These are phyloP conservation scores for Barnardius zonarius DNA, from an alignment of 2,113 vertebrate species.

Conservation along the genomic window DNA sequence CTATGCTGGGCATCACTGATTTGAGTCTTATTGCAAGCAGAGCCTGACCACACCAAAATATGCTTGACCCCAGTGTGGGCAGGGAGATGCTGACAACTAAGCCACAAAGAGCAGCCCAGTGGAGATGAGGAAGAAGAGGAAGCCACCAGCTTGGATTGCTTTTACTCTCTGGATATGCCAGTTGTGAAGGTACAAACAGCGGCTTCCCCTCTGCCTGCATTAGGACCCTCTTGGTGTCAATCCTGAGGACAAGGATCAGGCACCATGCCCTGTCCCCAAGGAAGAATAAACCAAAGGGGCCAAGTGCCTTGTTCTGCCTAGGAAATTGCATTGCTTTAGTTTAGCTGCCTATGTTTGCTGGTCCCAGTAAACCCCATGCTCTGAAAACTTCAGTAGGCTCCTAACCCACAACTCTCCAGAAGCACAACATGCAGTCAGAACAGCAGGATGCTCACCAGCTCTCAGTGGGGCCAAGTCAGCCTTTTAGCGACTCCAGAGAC, in stretches of 20 bases:
- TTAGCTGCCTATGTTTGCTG: background rate
- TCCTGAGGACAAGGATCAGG: background rate
- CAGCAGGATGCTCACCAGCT: background rate
- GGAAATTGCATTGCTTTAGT: background rate
- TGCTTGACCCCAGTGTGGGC: rapidly evolving
- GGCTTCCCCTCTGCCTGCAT: background rate
- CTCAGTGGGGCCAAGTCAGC: background rate
- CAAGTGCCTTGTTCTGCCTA: background rate
- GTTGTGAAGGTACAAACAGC: background rate
- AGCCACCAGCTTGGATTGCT: background rate
- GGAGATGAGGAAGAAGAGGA: background rate
- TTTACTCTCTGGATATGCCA: background rate
- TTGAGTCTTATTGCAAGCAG: background rate
- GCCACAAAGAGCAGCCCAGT: background rate
- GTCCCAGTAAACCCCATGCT: background rate
- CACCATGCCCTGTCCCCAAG: background rate
- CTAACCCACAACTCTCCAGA: background rate
- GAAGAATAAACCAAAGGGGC: background rate
- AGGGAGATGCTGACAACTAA: background rate
- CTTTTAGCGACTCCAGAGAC: background rate
- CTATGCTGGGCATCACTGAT: background rate
- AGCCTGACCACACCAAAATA: background rate
- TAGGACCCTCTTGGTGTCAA: background rate
- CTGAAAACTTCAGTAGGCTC: background rate
- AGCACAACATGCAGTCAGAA: background rate